Evolutionary conservation across 2,888 invertebrate species (phyloP).

Genomic region (Thera obeliscata): DNA sequence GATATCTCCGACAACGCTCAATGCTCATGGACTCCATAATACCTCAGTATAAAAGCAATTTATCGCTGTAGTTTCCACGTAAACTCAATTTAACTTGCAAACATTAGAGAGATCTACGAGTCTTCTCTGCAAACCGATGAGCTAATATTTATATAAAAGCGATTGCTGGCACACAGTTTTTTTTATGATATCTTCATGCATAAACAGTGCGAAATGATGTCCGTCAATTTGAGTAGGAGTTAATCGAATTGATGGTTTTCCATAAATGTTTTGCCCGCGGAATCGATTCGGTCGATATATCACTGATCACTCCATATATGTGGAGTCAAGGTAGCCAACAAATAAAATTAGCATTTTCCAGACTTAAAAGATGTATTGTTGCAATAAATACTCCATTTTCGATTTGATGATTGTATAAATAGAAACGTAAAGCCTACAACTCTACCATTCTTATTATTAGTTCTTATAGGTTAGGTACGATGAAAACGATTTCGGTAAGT

Average conservation of each 20-base stretch:
- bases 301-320: constrained; percentile 68
- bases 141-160: no score
- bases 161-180: no score
- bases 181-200: not conserved
- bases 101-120: no score
- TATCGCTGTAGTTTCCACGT: no score
- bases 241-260: constrained; percentile 30
- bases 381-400: constrained; percentile 76
- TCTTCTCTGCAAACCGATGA: no score
- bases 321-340: constrained; percentile 67
- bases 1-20: no score
- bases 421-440: constrained; percentile 56
- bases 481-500: constrained; percentile 75
- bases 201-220: not conserved
- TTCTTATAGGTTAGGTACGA: constrained; percentile 57
- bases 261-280: constrained; percentile 34
- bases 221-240: constrained; percentile 34
- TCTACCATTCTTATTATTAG: constrained; percentile 65
- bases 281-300: constrained; percentile 53
- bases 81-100: no score
- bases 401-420: constrained; percentile 75
- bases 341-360: constrained; percentile 78
- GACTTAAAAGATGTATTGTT: constrained; percentile 63
- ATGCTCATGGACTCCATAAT: no score
- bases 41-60: no score